Conservation (phyloP, 1,140 invertebrate genomes). For the Eciton burchellii region DNA sequence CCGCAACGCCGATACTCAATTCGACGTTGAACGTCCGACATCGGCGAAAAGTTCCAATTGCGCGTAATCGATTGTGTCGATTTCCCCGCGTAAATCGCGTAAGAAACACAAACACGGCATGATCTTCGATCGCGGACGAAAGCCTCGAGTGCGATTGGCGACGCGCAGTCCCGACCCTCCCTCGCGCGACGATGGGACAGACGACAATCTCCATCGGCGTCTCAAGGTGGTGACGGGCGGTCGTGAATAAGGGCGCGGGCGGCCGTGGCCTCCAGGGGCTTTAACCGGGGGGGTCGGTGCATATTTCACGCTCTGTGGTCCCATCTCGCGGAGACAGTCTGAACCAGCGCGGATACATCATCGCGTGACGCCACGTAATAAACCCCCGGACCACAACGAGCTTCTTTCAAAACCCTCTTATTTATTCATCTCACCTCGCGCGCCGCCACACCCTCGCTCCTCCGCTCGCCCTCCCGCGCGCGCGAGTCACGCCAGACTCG, state of each 20-base stretch:
- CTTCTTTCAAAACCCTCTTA: slow-evolving; percentile 85
- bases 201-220: slow-evolving; percentile 66
- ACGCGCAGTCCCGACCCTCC: background rate
- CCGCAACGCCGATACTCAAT: slow-evolving; percentile 9
- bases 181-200: slow-evolving; percentile 24
- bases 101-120: background rate
- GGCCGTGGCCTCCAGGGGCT: slow-evolving; percentile 78
- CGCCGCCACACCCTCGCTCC: slow-evolving; percentile 69
- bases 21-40: too few relatives aligned
- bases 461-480: slow-evolving; percentile 35
- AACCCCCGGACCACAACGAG: slow-evolving; percentile 75
- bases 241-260: slow-evolving; percentile 79
- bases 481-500: background rate
- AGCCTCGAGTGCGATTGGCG: slow-evolving; percentile 1
- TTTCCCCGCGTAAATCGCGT: background rate
- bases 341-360: slow-evolving; percentile 85
- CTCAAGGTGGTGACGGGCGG: slow-evolving; percentile 81
- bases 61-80: too few relatives aligned
- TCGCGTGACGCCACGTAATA: slow-evolving; percentile 85
- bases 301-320: slow-evolving; percentile 85
- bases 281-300: slow-evolving; percentile 82
- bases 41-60: too few relatives aligned
- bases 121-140: slow-evolving; percentile 13
- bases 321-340: slow-evolving; percentile 85
- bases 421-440: slow-evolving; percentile 85